These are phyloP conservation scores for Petrosia ficiformis DNA, from an alignment of 37 sponge, comb jelly and placozoan species.

Conservation along the genomic window DNA sequence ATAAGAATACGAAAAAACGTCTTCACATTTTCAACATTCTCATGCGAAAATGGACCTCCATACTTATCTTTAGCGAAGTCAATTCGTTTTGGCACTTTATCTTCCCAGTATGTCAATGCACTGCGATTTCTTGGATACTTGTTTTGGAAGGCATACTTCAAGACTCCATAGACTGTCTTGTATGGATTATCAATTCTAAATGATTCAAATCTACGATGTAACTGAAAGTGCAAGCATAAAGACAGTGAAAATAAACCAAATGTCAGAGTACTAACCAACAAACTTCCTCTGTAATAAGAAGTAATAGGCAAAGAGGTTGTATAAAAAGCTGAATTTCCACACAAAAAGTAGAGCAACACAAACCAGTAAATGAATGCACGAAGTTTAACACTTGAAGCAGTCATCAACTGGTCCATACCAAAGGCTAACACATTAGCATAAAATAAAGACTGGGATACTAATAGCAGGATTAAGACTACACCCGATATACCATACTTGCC, in stretches of 20 bases:
- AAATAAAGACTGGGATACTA: not conserved
- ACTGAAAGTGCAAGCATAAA: not conserved
- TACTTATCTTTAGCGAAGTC: conserved; percentile 29
- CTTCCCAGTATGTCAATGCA: conserved; percentile 22
- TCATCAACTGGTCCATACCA: not conserved
- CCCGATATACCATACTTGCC: not conserved
- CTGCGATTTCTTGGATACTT: conserved; percentile 6
- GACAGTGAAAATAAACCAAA: not conserved
- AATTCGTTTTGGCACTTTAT: conserved; percentile 16
- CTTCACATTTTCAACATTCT: conserved; percentile 30
- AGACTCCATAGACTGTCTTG: conserved; percentile 12
- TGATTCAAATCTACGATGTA: not conserved
- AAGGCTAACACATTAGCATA: conserved; percentile 1
- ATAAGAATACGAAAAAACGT: conserved; percentile 20
- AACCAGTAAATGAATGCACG: conserved; percentile 1
- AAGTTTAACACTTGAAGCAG: not conserved
- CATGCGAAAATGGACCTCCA: conserved; percentile 16
- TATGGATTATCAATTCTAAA: not conserved
- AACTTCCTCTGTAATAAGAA: not conserved
- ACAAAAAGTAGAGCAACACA: not conserved
- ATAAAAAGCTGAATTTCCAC: not conserved
- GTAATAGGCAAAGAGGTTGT: not conserved
- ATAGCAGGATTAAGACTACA: not conserved
- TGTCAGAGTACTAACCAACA: not conserved
- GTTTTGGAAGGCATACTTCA: not conserved